Evolutionary conservation across 2,797 vertebrate genomes (phyloP).

Genomic region (Threskiornis aethiopicus): DNA sequence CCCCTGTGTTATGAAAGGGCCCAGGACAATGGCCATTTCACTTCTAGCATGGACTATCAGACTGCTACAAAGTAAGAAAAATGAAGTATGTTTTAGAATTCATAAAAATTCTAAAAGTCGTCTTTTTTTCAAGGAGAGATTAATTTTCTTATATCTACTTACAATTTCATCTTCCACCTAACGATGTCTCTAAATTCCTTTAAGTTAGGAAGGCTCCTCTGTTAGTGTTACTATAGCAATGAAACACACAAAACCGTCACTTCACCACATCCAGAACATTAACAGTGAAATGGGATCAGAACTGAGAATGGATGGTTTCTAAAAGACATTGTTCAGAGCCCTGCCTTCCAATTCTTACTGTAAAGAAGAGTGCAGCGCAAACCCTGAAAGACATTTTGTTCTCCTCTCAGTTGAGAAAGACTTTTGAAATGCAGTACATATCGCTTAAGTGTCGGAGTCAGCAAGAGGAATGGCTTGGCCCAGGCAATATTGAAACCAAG

Average conservation of each 20-base stretch:
- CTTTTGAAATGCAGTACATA: not conserved
- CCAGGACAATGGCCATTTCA: not conserved
- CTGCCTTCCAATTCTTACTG: not conserved
- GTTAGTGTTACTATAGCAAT: constrained; percentile 6
- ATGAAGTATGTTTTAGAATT: not conserved
- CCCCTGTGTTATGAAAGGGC: not conserved
- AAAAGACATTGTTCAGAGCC: not conserved
- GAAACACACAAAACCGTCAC: not conserved
- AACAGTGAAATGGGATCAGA: not conserved
- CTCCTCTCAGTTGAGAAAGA: not conserved
- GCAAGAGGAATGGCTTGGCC: not conserved
- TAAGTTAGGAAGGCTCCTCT: not conserved
- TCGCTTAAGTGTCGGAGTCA: not conserved
- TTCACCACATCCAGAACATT: not conserved
- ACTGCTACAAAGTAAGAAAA: not conserved
- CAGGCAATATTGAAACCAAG: not conserved
- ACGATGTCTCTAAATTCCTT: not conserved
- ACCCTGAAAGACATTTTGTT: not conserved
- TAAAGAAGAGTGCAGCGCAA: not conserved
- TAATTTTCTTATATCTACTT: not conserved
- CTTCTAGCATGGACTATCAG: not conserved
- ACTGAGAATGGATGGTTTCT: not conserved
- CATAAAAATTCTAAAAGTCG: not conserved
- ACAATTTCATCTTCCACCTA: not conserved
- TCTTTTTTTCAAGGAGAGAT: not conserved